Conservation (phyloP, 2,113 vertebrate species). For the Hypocryptadius cinnamomeus region DNA sequence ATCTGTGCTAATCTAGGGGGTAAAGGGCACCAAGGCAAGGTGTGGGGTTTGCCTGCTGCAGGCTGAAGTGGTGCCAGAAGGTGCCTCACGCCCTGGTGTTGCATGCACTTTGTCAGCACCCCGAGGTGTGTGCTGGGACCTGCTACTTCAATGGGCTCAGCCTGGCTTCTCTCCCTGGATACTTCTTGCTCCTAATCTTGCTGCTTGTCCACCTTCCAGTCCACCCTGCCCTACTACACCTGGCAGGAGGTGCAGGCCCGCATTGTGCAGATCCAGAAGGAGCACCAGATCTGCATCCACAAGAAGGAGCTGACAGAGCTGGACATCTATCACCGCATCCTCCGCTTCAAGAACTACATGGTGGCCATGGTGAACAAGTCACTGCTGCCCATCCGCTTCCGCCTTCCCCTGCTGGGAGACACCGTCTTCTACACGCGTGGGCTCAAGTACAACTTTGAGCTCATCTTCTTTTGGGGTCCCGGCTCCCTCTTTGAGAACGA, state of each 20-base stretch:
- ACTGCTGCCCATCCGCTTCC: constrained; percentile 89
- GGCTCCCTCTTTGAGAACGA: constrained; percentile 96
- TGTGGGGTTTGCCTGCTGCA: not conserved
- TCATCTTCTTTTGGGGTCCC: constrained; percentile 96
- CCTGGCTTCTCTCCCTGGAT: not conserved
- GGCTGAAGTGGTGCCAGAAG: not conserved
- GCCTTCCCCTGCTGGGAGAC: constrained; percentile 82
- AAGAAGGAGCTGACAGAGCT: constrained; percentile 94
- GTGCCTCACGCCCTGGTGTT: not conserved
- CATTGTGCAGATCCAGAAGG: constrained; percentile 97
- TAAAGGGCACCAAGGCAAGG: not conserved
- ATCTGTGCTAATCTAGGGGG: not conserved
- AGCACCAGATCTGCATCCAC: constrained; percentile 98
- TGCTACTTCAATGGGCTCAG: not conserved
- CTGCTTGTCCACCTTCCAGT: constrained; percentile 61
- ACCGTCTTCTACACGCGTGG: constrained; percentile 90
- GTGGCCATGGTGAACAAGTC: constrained; percentile 99
- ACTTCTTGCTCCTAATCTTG: not conserved
- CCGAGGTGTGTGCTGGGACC: fast-evolving
- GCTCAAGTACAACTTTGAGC: constrained; percentile 98
- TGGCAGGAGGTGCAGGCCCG: constrained; percentile 97
- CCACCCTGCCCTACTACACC: constrained; percentile 89
- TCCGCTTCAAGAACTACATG: constrained; percentile 99
- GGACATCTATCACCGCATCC: constrained; percentile 95
- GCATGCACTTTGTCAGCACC: not conserved